These are phyloP conservation scores for Notodonta dromedarius DNA, from an alignment of 2,888 invertebrate genomes.

Conservation along the genomic window DNA sequence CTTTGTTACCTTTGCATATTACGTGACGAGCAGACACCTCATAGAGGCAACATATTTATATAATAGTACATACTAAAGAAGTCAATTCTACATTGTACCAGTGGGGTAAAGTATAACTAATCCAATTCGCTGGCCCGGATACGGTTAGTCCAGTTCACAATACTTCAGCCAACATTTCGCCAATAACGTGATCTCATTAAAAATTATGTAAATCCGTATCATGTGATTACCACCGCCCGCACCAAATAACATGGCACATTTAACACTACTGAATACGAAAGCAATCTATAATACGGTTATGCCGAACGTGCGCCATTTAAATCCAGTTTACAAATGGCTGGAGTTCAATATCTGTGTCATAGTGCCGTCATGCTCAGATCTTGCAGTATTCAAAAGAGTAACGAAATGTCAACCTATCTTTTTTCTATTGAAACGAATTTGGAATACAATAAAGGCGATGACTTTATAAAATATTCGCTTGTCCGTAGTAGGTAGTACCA, in stretches of 20 bases:
- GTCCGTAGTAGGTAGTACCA: background rate
- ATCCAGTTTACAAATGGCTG: slow-evolving; percentile 10
- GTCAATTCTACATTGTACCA: background rate
- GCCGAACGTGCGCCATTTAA: slow-evolving; percentile 7
- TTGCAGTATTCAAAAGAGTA: slow-evolving; percentile 35
- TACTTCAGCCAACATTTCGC: background rate
- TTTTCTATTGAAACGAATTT: slow-evolving; percentile 11
- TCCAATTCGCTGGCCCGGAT: slow-evolving; percentile 39
- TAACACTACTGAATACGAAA: background rate
- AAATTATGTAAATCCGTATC: slow-evolving; percentile 3
- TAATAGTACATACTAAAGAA: slow-evolving; percentile 19
- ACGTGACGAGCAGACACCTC: slow-evolving; percentile 14
- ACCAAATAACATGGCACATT: background rate
- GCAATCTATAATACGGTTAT: slow-evolving; percentile 4
- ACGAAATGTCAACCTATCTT: slow-evolving; percentile 35
- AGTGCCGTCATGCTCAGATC: slow-evolving; percentile 28
- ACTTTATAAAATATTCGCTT: slow-evolving; percentile 8
- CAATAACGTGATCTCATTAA: background rate
- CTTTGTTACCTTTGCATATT: slow-evolving; percentile 39
- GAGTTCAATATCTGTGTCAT: slow-evolving; percentile 26
- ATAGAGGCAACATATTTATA: slow-evolving; percentile 19
- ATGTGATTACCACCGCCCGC: slow-evolving; percentile 1
- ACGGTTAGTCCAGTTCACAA: background rate
- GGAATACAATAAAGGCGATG: slow-evolving; percentile 27
- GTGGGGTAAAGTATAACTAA: slow-evolving; percentile 34